Base-by-base conservation (phyloP, 2,113 vertebrate genomes). In the Antechinus stuartii region DNA sequence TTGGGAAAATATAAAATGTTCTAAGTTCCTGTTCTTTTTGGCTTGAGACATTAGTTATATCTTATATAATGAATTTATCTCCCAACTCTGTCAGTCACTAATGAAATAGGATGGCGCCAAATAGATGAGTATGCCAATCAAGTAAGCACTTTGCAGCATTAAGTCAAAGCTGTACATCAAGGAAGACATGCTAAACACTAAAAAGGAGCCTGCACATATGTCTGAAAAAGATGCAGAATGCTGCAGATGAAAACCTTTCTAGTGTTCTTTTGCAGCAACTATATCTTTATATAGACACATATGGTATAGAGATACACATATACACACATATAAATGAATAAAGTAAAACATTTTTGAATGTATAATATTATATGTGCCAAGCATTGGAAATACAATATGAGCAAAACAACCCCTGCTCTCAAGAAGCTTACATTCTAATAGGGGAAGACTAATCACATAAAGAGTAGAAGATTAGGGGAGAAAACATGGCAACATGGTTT, bases 101-200 rank as follows among this genome's bases (percentile, higher is more conserved):
- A 54, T 52, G 16, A 30, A 93, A 56, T 46, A 47, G 1, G 30
- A 68, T 35, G 61, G 30, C 30, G 35, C 5, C 3, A 22, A 50
- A 90, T 76, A 9, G 47, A 92, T 23, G 11, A 55, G 89, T 91
- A 68, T 94, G 57, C 55, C 68, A 93, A 50, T 14, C 93, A 61
- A 89, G 91, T 94, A 52, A 68, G 30, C 35, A 30, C 30, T 68
- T 68, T 68, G 35, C 30, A 68, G 61, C 61, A 68, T 68, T 68
- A 53, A 93, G 91, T 97, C 42, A 35, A 92, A 89, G 23, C n/a
- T 90, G 55, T 92, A 92, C 52, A 56, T 84, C 2, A 93, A n/a
- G n/a, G 47, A 90, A 94, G 92, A 89, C 91, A 97, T 94, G 35
- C 76, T 92, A 92, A 94, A 90, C 11, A 35, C 84, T 5, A 91